These are phyloP conservation scores for Pristionchus mayeri DNA, from an alignment of 2,888 invertebrate species.

Conservation along the genomic window DNA sequence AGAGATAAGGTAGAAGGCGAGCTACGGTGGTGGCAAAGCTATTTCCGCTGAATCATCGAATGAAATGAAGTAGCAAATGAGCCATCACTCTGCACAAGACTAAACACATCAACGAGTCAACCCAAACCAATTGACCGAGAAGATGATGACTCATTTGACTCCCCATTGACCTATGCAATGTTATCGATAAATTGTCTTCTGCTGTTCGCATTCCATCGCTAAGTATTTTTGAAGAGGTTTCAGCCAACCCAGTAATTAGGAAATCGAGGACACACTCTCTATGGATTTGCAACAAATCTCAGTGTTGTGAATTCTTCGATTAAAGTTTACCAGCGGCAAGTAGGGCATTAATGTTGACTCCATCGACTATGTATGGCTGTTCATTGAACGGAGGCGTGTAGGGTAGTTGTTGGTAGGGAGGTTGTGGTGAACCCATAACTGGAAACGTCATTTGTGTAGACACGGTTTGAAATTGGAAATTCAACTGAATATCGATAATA, in stretches of 20 bases:
- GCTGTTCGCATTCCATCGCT: too few species aligned
- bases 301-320: too few species aligned
- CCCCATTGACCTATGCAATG: conserved; percentile 23
- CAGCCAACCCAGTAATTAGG: background rate
- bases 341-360: background rate
- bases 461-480: too few species aligned
- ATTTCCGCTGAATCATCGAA: too few species aligned
- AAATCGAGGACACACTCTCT: background rate
- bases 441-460: too few species aligned
- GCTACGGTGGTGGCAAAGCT: too few species aligned
- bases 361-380: background rate
- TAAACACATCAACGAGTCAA: background rate
- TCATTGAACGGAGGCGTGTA: background rate
- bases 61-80: too few species aligned
- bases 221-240: too few species aligned
- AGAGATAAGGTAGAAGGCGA: too few species aligned
- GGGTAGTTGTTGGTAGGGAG: background rate
- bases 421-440: too few species aligned
- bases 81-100: too few species aligned
- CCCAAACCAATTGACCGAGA: background rate
- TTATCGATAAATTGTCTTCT: too few species aligned
- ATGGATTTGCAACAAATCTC: background rate
- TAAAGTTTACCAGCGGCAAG: conserved; percentile 17
- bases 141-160: background rate
- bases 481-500: background rate